Conservation (phyloP, 2,888 invertebrate species). For the Macrophya annulata region DNA sequence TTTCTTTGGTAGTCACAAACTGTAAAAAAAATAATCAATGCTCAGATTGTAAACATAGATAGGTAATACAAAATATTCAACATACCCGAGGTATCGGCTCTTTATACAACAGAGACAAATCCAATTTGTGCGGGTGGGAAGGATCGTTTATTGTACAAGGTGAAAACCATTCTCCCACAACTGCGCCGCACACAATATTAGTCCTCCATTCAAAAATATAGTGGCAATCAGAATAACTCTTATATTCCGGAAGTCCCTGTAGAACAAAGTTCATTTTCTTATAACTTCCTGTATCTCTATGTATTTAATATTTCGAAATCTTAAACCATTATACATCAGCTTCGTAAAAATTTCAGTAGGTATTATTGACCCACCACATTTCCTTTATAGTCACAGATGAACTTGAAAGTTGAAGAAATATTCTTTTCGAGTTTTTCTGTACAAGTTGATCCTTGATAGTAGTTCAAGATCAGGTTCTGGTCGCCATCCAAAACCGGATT, state of each 20-base stretch:
- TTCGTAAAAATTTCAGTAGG: neutral
- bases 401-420: slow-evolving; percentile 68
- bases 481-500: slow-evolving; percentile 66
- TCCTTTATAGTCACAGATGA: slow-evolving; percentile 58
- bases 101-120: slow-evolving; percentile 67
- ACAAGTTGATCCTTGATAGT: slow-evolving; percentile 68
- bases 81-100: slow-evolving; percentile 65
- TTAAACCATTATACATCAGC: neutral
- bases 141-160: slow-evolving; percentile 68
- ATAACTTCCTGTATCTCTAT: neutral
- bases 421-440: slow-evolving; percentile 64
- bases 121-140: slow-evolving; percentile 64
- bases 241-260: slow-evolving; percentile 68
- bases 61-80: slow-evolving; percentile 48
- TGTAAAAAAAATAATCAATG: slow-evolving; percentile 50
- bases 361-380: slow-evolving; percentile 49
- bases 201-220: slow-evolving; percentile 73
- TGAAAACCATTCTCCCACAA: slow-evolving; percentile 65
- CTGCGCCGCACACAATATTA: slow-evolving; percentile 68
- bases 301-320: neutral
- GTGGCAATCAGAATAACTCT: slow-evolving; percentile 69
- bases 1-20: slow-evolving; percentile 65
- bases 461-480: slow-evolving; percentile 65
- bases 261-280: slow-evolving; percentile 29
- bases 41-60: too few relatives aligned